Percentiles rank a stretch among this genome's conserved stretches.
Evolutionary conservation across 1,140 invertebrate species (phyloP).

Genomic region (Druon quercuslanigerum): DNA sequence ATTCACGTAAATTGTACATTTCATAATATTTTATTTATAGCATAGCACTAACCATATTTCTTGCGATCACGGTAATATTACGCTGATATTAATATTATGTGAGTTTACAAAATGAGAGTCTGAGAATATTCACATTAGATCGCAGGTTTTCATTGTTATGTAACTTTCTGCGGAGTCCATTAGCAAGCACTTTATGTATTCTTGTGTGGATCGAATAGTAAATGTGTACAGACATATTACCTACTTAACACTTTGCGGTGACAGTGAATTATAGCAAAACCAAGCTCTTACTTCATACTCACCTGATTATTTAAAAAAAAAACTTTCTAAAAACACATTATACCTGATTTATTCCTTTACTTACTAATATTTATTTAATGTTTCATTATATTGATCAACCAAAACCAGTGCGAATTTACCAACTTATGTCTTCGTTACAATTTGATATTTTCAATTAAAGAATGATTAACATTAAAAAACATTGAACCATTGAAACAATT

Average conservation of each 20-base stretch:
- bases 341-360: too few relatives aligned
- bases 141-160: slow-evolving; percentile 36
- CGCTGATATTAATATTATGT: not conserved
- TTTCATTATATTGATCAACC: too few relatives aligned
- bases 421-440: too few relatives aligned
- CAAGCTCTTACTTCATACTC: not conserved
- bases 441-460: too few relatives aligned
- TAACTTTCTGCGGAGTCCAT: slow-evolving; percentile 36
- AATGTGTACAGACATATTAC: slow-evolving; percentile 3
- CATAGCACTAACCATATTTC: not conserved
- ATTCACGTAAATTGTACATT: not conserved
- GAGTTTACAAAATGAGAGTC: slow-evolving; percentile 49
- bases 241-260: slow-evolving; percentile 7
- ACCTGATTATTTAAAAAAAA: not conserved
- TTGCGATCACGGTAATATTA: not conserved
- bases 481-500: too few relatives aligned
- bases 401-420: too few relatives aligned
- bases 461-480: too few relatives aligned
- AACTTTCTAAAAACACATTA: too few relatives aligned
- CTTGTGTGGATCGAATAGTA: slow-evolving; percentile 8
- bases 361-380: too few relatives aligned
- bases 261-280: not conserved
- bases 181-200: slow-evolving; percentile 6
- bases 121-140: slow-evolving; percentile 56
- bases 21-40: not conserved